A percentile compares a stretch with the other conserved stretches of the same genome.
These are phyloP conservation scores for Desmodus rotundus DNA, from an alignment of 2,113 vertebrate genomes.

Conservation along the genomic window DNA sequence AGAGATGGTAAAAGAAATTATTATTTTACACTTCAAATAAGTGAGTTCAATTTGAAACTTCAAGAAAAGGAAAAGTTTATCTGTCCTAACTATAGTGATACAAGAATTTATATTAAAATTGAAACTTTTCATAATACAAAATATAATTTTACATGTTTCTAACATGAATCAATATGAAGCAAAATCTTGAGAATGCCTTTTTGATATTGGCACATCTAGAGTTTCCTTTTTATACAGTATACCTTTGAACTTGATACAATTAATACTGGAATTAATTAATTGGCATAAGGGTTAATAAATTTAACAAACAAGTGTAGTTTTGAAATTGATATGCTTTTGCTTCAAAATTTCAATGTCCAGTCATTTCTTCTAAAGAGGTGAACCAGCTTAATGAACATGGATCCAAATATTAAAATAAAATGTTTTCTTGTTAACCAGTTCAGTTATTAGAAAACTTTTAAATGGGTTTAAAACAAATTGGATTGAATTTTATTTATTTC, in stretches of 20 bases:
- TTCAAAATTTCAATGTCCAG: background rate
- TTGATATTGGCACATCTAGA: background rate
- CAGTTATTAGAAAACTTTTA: background rate
- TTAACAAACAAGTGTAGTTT: background rate
- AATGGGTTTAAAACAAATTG: background rate
- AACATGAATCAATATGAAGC: background rate
- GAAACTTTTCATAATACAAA: background rate
- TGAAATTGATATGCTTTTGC: background rate
- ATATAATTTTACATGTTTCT: background rate
- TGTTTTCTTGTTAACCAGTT: background rate
- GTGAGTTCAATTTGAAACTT: background rate
- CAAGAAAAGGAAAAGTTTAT: background rate
- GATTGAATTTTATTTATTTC: background rate
- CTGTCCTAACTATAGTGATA: background rate
- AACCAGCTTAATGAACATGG: background rate
- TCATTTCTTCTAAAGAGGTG: background rate
- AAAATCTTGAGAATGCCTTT: background rate
- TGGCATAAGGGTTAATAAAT: background rate
- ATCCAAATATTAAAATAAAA: background rate
- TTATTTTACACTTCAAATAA: background rate
- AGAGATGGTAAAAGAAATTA: background rate
- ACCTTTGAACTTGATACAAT: background rate
- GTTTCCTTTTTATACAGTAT: background rate
- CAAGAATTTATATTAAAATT: background rate
- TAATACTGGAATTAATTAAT: background rate